Percentiles rank a stretch among this genome's conserved stretches.
These are phyloP conservation scores for Tribolium madens DNA, from an alignment of 1,140 invertebrate genomes.

Conservation along the genomic window DNA sequence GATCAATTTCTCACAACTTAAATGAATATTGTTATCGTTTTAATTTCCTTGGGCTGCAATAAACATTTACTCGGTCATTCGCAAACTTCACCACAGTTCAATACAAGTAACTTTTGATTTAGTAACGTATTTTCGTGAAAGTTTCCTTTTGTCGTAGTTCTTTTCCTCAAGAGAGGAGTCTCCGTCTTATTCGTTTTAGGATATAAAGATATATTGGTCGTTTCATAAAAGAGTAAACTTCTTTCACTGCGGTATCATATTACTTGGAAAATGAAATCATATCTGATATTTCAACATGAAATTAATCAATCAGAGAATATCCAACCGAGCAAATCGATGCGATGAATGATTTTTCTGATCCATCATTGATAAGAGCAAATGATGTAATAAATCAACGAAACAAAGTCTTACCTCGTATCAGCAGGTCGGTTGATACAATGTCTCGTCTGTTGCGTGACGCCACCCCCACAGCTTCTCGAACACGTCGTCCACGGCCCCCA, in stretches of 20 bases:
- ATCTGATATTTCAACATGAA: neutral
- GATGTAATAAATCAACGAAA: slow-evolving; percentile 20
- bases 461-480: slow-evolving; percentile 71
- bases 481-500: slow-evolving; percentile 72
- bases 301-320: slow-evolving; percentile 3
- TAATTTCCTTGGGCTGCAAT: neutral
- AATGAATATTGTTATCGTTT: neutral
- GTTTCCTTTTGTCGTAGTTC: neutral
- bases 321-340: neutral
- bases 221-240: neutral
- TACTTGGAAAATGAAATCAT: neutral
- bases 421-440: slow-evolving; percentile 65
- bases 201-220: neutral
- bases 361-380: neutral
- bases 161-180: neutral
- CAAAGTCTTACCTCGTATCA: slow-evolving; percentile 55
- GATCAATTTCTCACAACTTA: neutral
- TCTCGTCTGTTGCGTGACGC: slow-evolving; percentile 70
- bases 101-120: neutral
- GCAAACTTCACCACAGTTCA: neutral
- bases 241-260: neutral
- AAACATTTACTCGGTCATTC: neutral
- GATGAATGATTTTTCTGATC: neutral
- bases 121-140: neutral
- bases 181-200: neutral